Evolutionary conservation across 2,113 vertebrate genomes (phyloP), one percentile per base, ranked within the genome.

Genomic region (Triplophysa siluroides): DNA sequence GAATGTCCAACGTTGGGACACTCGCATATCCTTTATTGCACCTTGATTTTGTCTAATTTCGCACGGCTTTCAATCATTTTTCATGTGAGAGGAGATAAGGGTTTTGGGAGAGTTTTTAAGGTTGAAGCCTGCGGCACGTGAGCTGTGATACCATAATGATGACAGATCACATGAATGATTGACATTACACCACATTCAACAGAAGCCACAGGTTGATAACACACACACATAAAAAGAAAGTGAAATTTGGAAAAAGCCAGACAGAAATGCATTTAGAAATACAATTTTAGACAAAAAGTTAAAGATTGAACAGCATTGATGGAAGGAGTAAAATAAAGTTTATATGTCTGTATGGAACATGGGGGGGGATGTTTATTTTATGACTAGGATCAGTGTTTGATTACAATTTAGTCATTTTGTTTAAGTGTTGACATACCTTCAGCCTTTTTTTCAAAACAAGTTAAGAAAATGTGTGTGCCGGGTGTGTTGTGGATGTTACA

Each of bases 11-110:
- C 12, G 13, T 60, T 43, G 4, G 71, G 71, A 74, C 54, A 74
- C 71, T 62, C 58, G 89, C 88, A 90, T 86, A 87, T 87, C 88
- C 89, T 90, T 84, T 83, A 79, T 86, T 89, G 85, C 75, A 80
- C 78, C 81, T 83, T 83, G 77, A 78, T 76, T 85, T 85, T 83
- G 76, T 81, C 61, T 56, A 70, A 78, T 79, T 78, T 83, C 75
- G 64, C 80, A 78, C 14, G 14, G 79, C 81, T 78, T 78, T 85
- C 81, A 81, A 83, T 85, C 76, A 83, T 83, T 71, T 81, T 26
- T 73, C 58, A 13, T 73, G 63, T 66, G 45, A 67, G 75, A 79
- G 52, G 38, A 60, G 61, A 60, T 65, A 29, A 38, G 29, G 78
- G 71, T 77, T 29, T 45, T 41, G 38, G 69, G 38, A 47, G 64